A percentile compares a stretch with the other conserved stretches of the same genome.
phyloP scores from a whole-genome alignment of 2,888 invertebrate genomes.

The Tinea trinotella region DNA sequence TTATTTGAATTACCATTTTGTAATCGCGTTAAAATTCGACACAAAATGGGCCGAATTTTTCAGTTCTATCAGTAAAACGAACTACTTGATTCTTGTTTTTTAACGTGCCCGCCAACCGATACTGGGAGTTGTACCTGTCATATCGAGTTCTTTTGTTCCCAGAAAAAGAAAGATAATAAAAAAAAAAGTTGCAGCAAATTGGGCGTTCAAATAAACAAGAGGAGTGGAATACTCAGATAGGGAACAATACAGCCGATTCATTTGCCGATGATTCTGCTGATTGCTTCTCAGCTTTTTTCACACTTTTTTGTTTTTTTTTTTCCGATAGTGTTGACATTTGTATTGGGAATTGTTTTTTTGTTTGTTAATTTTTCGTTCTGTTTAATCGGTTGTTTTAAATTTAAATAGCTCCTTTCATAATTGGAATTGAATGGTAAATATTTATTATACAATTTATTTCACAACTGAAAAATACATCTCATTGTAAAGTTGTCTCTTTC shows the following conservation, averaged over 20 bases:
- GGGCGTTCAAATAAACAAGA: slow-evolving; percentile 68
- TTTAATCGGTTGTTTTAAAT: too few relatives aligned
- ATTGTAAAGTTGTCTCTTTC: too few relatives aligned
- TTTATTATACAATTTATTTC: too few relatives aligned
- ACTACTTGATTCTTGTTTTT: slow-evolving; percentile 60
- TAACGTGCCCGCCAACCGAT: slow-evolving; percentile 52
- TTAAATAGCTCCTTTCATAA: too few relatives aligned
- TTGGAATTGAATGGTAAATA: too few relatives aligned
- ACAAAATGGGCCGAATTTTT: background rate
- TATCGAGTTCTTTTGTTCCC: slow-evolving; percentile 60
- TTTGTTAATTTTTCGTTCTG: too few relatives aligned
- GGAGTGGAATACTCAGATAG: slow-evolving; percentile 68
- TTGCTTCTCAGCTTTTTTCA: slow-evolving; percentile 33
- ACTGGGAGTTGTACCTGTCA: slow-evolving; percentile 55
- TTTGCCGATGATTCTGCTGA: slow-evolving; percentile 40
- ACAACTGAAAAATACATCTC: too few relatives aligned
- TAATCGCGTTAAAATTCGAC: too few relatives aligned
- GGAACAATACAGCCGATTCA: slow-evolving; percentile 66
- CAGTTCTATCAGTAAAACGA: background rate
- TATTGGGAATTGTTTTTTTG: background rate
- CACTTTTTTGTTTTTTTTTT: slow-evolving; percentile 48
- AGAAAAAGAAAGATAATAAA: slow-evolving; percentile 45
- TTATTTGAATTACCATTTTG: too few relatives aligned
- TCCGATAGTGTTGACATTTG: slow-evolving; percentile 32
- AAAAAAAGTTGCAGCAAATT: slow-evolving; percentile 68